Conservation (phyloP, 2,888 invertebrate genomes). For the Heliconius ethilla region DNA sequence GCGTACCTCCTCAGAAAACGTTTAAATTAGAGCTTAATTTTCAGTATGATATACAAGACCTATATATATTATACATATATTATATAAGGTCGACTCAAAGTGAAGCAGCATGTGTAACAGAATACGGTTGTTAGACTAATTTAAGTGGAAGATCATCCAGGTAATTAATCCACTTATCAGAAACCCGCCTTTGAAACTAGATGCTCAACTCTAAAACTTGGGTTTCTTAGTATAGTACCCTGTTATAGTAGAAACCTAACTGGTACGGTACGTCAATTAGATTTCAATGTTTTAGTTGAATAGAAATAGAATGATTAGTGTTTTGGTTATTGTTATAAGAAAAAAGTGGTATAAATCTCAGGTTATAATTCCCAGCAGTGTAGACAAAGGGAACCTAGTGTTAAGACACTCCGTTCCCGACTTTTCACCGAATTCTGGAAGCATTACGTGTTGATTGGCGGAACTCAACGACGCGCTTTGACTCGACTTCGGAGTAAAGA, state of each 20-base stretch:
- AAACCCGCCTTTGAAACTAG: slow-evolving; percentile 69
- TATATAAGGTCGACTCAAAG: slow-evolving; percentile 33
- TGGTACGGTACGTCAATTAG: slow-evolving; percentile 32
- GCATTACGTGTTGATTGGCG: too few relatives aligned
- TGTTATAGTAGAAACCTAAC: slow-evolving; percentile 35
- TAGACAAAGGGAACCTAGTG: too few relatives aligned
- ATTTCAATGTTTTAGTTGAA: slow-evolving; percentile 22
- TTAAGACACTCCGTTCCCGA: too few relatives aligned
- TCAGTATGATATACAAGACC: slow-evolving; percentile 17
- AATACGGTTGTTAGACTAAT: slow-evolving; percentile 72
- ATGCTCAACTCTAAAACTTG: slow-evolving; percentile 53
- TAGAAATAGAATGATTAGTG: neutral
- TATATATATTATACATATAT: neutral
- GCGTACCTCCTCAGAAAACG: neutral
- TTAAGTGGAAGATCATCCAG: slow-evolving; percentile 72
- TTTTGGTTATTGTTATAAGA: too few relatives aligned
- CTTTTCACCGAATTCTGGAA: too few relatives aligned
- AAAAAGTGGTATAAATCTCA: too few relatives aligned
- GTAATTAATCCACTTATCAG: slow-evolving; percentile 78
- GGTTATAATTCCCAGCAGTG: too few relatives aligned
- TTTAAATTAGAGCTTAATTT: slow-evolving; percentile 1
- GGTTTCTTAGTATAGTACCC: slow-evolving; percentile 34
- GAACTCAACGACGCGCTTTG: too few relatives aligned
- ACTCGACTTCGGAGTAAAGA: too few relatives aligned
- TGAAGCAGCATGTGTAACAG: slow-evolving; percentile 52